Evolutionary conservation across 2,888 invertebrate species (phyloP), one percentile per base, ranked within the genome.

Genomic region (Hydroisotoma schaefferi): DNA sequence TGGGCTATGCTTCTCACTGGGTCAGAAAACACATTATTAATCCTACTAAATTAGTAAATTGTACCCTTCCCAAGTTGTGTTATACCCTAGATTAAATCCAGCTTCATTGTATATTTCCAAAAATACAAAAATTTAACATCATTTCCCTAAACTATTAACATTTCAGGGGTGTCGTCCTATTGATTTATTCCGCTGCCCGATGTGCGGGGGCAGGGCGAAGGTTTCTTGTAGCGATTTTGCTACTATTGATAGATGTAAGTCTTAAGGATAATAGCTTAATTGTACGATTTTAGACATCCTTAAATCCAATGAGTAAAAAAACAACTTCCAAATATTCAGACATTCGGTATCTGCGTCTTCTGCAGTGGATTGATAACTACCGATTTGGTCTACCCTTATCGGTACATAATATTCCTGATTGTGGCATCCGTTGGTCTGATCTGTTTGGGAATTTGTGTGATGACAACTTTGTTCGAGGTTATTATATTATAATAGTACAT

Each of bases 391-490:
- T 58, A 59, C 25, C 61, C 58, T 5, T 63, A 61, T 23, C 60
- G 61, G 2, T 66, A 66, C 57, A 61, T 66, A 4, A 27, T 66
- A 6, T 63, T 66, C 48, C 29, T 66, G 29, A 55, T 56, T 23
- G 54, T 61, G 2, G 52, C 58, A 2, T 59, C 63, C 4, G 54
- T 66, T 47, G 51, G 55, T 28, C 55, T 66, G 27, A 59, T 61
- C 23, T 60, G 63, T 27, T 61, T 66, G 55, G 66, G 66, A 54
- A 66, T 61, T 37, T 56, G 63, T 29, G 55, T 63, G 27, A 44
- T 66, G 20, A 61, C 66, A 15, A 55, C 63, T 18, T 43, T 66
- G 8, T 66, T 66, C 59, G 66, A 66, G 29, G 66, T 66, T 48
- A 51, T 29, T 46, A 23, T 5, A 22, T 6, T 22, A 23, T 38